Evolutionary conservation across 2,888 invertebrate genomes (phyloP).

Genomic region (Xestia xanthographa): DNA sequence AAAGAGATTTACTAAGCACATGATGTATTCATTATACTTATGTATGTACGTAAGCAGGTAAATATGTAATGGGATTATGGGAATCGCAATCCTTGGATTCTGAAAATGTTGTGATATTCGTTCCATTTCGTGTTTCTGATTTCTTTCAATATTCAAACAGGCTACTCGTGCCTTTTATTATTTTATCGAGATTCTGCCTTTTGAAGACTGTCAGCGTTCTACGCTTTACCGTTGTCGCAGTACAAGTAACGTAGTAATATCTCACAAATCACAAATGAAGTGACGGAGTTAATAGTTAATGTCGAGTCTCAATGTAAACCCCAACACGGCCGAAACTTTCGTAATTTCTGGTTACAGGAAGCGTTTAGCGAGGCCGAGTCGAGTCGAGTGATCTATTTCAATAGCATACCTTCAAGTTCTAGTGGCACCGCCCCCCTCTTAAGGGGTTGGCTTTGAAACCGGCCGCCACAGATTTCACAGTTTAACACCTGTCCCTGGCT

Average conservation of each 20-base stretch:
- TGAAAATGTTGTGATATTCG: constrained; percentile 20
- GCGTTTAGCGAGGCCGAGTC: constrained; percentile 54
- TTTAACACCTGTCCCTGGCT: constrained; percentile 28
- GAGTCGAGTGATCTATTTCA: constrained; percentile 63
- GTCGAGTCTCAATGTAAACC: constrained; percentile 56
- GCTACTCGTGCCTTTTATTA: constrained; percentile 9
- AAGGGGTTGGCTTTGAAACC: constrained; percentile 23
- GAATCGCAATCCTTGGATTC: constrained; percentile 22
- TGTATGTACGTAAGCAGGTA: constrained; percentile 18
- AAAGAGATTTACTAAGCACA: constrained; percentile 45
- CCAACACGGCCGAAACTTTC: constrained; percentile 64
- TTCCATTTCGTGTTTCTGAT: constrained; percentile 23
- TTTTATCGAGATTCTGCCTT: constrained; percentile 10
- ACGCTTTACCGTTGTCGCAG: neutral
- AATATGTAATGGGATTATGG: constrained; percentile 35
- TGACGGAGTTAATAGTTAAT: constrained; percentile 16
- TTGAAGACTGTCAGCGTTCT: neutral
- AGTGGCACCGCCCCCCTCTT: constrained; percentile 17
- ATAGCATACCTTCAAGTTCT: constrained; percentile 48
- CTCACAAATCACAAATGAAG: constrained; percentile 22
- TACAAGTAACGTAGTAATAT: constrained; percentile 4
- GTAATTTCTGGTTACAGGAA: constrained; percentile 61
- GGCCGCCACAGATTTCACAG: constrained; percentile 6
- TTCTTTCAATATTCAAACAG: constrained; percentile 25
- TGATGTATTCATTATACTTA: constrained; percentile 36